Evolutionary conservation across 2,888 invertebrate genomes (phyloP).

Genomic region (Allacma fusca): DNA sequence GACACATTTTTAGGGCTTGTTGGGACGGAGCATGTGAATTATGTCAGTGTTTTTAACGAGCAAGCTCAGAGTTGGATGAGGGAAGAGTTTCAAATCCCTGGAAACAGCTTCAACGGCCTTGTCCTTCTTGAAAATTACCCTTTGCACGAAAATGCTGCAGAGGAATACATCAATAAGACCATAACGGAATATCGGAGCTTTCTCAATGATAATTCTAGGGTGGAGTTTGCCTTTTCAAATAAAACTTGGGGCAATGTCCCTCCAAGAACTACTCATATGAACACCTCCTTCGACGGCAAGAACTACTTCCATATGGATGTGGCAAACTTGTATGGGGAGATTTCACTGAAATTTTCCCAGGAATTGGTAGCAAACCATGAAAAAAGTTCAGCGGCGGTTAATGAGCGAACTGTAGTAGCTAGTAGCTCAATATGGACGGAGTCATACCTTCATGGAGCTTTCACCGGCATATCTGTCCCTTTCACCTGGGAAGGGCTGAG

Average conservation of each 20-base stretch:
- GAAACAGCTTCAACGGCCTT: slow-evolving; percentile 50
- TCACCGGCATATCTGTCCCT: slow-evolving; percentile 66
- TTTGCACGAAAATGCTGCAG: slow-evolving; percentile 46
- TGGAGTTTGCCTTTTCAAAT: slow-evolving; percentile 24
- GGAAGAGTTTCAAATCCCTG: slow-evolving; percentile 16
- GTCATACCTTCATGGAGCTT: slow-evolving; percentile 63
- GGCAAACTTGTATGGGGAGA: slow-evolving; percentile 71
- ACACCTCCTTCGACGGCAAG: not conserved
- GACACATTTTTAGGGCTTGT: slow-evolving; percentile 11
- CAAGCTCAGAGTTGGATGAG: not conserved
- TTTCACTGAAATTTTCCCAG: slow-evolving; percentile 55
- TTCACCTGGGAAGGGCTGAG: slow-evolving; percentile 71
- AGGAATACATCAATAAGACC: not conserved
- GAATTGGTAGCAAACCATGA: slow-evolving; percentile 62
- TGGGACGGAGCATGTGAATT: slow-evolving; percentile 21
- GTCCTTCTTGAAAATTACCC: slow-evolving; percentile 57
- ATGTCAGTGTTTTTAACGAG: slow-evolving; percentile 25
- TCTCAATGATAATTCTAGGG: slow-evolving; percentile 29
- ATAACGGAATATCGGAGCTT: not conserved
- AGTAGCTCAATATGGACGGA: slow-evolving; percentile 65
- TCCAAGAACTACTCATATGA: slow-evolving; percentile 30
- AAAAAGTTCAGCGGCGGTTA: slow-evolving; percentile 55
- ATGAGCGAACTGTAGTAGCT: slow-evolving; percentile 60
- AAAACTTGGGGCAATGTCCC: slow-evolving; percentile 15
- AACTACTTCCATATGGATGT: slow-evolving; percentile 64